phyloP scores from a whole-genome alignment of 1,140 invertebrate species.

The Chelonus insularis region DNA sequence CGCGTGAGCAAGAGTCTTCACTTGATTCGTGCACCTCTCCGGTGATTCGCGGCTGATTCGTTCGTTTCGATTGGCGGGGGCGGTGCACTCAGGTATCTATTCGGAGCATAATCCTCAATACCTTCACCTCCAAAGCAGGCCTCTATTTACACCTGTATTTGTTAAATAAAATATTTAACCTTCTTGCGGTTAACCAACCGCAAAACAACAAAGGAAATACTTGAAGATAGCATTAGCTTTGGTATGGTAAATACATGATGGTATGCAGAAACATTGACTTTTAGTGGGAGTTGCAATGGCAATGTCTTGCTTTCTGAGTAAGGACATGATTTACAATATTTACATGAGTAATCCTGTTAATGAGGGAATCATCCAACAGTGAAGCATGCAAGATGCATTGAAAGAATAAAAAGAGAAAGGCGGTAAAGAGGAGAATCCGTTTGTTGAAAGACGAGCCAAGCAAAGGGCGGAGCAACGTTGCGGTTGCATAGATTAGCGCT shows the following conservation, averaged over 20 bases:
- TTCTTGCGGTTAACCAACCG: no score
- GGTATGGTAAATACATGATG: not conserved
- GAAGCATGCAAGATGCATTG: conserved; percentile 12
- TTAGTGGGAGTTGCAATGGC: no score
- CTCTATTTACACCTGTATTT: no score
- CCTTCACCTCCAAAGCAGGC: no score
- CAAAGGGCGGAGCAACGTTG: conserved; percentile 35
- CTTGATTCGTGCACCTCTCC: conserved; percentile 55
- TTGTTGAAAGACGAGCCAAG: not conserved
- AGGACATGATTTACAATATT: conserved; percentile 40
- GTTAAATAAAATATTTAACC: no score
- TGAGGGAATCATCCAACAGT: conserved; percentile 35
- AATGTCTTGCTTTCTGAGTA: not conserved
- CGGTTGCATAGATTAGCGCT: conserved; percentile 47
- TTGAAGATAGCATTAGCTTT: no score
- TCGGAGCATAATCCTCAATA: no score
- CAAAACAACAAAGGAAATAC: no score
- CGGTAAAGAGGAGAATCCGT: not conserved
- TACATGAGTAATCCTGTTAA: conserved; percentile 42
- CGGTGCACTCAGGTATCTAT: conserved; percentile 52
- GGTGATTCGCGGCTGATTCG: conserved; percentile 50
- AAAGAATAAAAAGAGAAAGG: not conserved
- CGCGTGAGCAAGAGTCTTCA: conserved; percentile 33
- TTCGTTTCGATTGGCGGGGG: conserved; percentile 54
- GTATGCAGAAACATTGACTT: not conserved